phyloP scores from a whole-genome alignment of 2,113 vertebrate species.

The Eudyptes chrysolophus region DNA sequence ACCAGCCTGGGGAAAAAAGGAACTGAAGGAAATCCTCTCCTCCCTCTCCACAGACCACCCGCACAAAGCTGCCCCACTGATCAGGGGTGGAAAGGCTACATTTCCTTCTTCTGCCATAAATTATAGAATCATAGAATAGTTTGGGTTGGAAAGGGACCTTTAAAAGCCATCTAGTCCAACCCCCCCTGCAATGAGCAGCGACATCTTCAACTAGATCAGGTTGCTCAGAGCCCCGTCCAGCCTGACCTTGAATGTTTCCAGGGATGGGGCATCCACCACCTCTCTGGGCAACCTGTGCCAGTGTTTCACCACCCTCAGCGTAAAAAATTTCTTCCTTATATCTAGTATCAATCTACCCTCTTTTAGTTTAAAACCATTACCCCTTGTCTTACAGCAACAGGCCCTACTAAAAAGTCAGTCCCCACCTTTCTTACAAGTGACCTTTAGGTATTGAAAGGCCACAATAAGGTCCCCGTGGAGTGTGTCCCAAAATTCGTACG shows the following conservation, averaged over 20 bases:
- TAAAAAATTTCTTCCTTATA: neutral
- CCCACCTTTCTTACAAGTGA: neutral
- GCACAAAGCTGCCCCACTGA: neutral
- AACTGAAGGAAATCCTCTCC: neutral
- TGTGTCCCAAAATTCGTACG: neutral
- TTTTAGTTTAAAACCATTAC: neutral
- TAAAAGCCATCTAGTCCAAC: neutral
- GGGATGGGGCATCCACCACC: neutral
- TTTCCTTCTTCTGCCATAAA: neutral
- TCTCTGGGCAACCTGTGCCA: neutral
- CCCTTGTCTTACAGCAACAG: neutral
- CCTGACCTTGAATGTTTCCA: neutral
- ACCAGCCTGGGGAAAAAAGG: neutral
- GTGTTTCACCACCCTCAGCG: neutral
- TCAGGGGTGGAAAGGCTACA: neutral
- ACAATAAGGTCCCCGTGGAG: neutral
- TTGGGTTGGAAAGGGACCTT: neutral
- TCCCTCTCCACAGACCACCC: neutral
- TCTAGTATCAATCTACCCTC: neutral
- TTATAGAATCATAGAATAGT: neutral
- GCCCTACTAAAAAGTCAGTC: neutral
- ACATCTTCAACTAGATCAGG: neutral
- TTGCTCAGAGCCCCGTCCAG: neutral
- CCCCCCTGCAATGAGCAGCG: neutral
- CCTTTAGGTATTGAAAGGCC: neutral